Conservation (phyloP, 2,113 vertebrate genomes). For the Thunnus maccoyii region DNA sequence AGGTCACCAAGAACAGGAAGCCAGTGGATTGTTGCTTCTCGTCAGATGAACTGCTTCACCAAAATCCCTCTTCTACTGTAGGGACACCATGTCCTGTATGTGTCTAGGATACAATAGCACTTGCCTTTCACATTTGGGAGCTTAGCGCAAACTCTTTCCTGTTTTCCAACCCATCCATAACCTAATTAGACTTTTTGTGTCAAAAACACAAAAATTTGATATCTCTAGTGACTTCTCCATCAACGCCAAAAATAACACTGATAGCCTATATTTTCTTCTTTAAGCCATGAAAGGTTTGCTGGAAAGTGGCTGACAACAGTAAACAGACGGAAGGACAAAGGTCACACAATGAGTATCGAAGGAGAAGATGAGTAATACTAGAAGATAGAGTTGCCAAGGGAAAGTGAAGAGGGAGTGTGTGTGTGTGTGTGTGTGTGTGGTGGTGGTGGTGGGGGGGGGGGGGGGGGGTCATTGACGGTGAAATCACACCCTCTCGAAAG, state of each 20-base stretch:
- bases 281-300: background rate
- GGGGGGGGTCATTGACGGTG: constrained; percentile 36
- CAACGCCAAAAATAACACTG: constrained; percentile 40
- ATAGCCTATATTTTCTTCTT: constrained; percentile 1
- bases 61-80: constrained; percentile 42
- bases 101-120: constrained; percentile 44
- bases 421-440: too few species aligned
- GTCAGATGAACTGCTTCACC: constrained; percentile 56
- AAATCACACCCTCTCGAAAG: constrained; percentile 57
- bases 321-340: constrained; percentile 16
- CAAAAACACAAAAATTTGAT: constrained; percentile 37
- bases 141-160: constrained; percentile 34
- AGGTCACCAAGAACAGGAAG: constrained; percentile 55
- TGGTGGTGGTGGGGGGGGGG: constrained; percentile 6
- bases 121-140: constrained; percentile 28
- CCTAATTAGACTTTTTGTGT: constrained; percentile 44
- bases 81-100: constrained; percentile 44
- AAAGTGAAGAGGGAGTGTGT: constrained; percentile 14
- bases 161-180: constrained; percentile 36
- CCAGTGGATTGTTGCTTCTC: constrained; percentile 33
- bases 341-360: constrained; percentile 36
- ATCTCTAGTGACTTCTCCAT: constrained; percentile 23
- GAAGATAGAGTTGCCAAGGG: constrained; percentile 34
- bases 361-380: constrained; percentile 35
- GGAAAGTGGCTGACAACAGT: constrained; percentile 8